Conservation (phyloP, 2,888 invertebrate genomes). For the Meloe dianella region DNA sequence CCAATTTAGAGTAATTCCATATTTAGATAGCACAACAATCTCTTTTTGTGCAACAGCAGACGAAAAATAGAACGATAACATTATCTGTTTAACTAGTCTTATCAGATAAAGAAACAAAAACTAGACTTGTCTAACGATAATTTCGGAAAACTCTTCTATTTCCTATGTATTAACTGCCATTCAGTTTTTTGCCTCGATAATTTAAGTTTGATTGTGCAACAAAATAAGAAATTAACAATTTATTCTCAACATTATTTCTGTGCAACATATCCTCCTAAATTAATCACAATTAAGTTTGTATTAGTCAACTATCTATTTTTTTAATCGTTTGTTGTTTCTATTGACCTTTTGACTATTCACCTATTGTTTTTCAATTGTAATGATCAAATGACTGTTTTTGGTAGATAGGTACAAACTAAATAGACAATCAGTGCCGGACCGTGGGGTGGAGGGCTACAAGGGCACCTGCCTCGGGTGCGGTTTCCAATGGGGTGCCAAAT, state of each 20-base stretch:
- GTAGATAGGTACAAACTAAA: too few species aligned
- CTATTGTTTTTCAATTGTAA: constrained; percentile 2
- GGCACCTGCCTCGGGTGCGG: too few species aligned
- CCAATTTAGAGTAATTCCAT: neutral
- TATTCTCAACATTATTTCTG: neutral
- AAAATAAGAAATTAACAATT: neutral
- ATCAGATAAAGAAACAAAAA: too few species aligned
- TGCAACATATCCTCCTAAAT: neutral
- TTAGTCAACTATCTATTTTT: neutral
- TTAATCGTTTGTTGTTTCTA: neutral
- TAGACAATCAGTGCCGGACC: too few species aligned
- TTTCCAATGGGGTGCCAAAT: too few species aligned
- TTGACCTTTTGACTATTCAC: constrained; percentile 7
- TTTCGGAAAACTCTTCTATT: neutral
- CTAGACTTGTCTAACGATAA: too few species aligned
- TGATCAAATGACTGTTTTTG: neutral
- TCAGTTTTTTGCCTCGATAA: neutral
- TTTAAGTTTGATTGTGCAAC: neutral
- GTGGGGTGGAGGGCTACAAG: too few species aligned
- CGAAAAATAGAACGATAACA: too few species aligned
- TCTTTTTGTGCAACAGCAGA: neutral
- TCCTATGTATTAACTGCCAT: neutral
- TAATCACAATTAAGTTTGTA: constrained; percentile 4
- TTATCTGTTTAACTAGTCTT: too few species aligned
- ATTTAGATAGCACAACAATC: neutral